Base-by-base conservation (phyloP, 2,113 vertebrate genomes). In the Heterotis niloticus region DNA sequence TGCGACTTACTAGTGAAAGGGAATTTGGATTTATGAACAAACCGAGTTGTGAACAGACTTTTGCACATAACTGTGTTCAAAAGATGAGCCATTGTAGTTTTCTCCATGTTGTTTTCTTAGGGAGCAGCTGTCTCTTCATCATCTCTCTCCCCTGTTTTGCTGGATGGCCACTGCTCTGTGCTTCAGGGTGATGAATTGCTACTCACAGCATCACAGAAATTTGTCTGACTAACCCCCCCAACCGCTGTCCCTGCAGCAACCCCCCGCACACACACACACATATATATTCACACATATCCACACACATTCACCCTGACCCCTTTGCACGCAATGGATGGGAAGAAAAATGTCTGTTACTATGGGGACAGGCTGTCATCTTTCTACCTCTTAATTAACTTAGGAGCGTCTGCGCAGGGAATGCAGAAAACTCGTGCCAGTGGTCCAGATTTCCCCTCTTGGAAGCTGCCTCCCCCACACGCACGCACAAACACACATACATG, bases 361-460 rank as follows among this genome's bases (percentile, higher is more conserved):
- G 44, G 69, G 17, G 69, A 72, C 72, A 28, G 11, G 54, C 54
- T 56, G 72, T 54, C 54, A 56, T 74, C 72, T 24, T 52, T 28
- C 52, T 23, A 74, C 54, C 54, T 74, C 72, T 74, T 74, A 74
- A 74, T 74, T 74, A 73, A 73, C 70, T 73, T 73, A 59, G 23
- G 16, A 28, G 54, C 1, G 23, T 16, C 72, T 28, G 72, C 72
- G 18, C 23, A 72, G 44, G 57, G 72, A 11, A 72, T 23, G 44
- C 34, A 52, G 68, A 51, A 23, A 54, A 13, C n/a, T 71, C 68
- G 14, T 72, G 44, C 54, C 34, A 54, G 10, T 51, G 69, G n/a
- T 54, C 5, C 69, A 72, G 2, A 51, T n/a, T 14, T 17, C 69
- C 20, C 18, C 20, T 11, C 29, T 24, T 44, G 3, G 3, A 13